Evolutionary conservation across 1,140 invertebrate genomes (phyloP), one percentile per base, ranked within the genome.

Genomic region (Drosophila sturtevanti): DNA sequence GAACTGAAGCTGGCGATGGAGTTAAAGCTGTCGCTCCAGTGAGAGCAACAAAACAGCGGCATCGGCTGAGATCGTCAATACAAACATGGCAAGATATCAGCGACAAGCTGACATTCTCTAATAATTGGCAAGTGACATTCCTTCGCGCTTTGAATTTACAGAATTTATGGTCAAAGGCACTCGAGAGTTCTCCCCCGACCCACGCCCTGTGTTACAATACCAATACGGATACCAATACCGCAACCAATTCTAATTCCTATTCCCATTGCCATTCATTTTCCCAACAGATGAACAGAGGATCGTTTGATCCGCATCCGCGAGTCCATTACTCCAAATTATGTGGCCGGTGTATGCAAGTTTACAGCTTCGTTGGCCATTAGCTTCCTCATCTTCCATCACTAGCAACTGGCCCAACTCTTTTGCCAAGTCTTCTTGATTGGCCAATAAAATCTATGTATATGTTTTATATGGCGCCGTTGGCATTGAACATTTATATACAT

Each of bases 51-150:
- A 7, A 14, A 48, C 34, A 31, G 67, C 68, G 35, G 31, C 71
- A 64, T 72, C 75, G 62, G 75, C 66, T 87, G 65, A 87, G 81
- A 86, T 87, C 81, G 81, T 86, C 81, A 86, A 87, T 89, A 89
- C 84, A 87, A 87, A 87, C 82, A 87, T 87, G 82, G 82, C 84
- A 82, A 89, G 84, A 87, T 89, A 87, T 87, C 82, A 87, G 84
- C 84, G 82, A 82, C 84, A 87, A 87, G 82, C 72, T 89, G 84
- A 87, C 82, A 89, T 87, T 87, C 82, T 87, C 84, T 84, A 87
- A 87, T 87, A 87, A 87, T 87, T 87, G 82, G 82, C 82, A 87
- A 87, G 79, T 87, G 82, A 87, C 82, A 87, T 87, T 87, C 82
- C 82, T 89, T 89, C 82, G 82, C 82, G 84, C 84, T 87, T 84